Conservation (phyloP, 2,797 vertebrate genomes). For the Distichodus sexfasciatus region DNA sequence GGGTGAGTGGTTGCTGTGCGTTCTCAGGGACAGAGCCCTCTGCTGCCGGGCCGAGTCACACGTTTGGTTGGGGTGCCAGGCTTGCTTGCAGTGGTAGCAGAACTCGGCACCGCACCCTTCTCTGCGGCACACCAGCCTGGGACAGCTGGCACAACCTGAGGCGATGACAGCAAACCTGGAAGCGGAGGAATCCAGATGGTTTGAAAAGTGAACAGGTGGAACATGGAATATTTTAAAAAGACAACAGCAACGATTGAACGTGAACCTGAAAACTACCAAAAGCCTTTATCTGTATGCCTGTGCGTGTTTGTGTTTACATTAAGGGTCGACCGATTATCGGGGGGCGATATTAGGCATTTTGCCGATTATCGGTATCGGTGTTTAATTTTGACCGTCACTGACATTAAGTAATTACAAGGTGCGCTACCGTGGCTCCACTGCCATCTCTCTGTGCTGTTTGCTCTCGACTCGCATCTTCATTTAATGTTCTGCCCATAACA, state of each 20-base stretch:
- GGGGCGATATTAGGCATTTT: no score
- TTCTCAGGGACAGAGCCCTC: constrained; percentile 86
- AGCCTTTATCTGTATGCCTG: not conserved
- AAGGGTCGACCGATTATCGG: no score
- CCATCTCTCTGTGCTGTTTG: no score
- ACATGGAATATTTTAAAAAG: not conserved
- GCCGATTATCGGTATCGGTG: no score
- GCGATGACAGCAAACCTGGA: constrained; percentile 93
- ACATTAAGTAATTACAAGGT: no score
- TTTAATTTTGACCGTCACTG: no score
- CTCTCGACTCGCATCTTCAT: no score
- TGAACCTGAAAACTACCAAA: not conserved
- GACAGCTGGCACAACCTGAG: constrained; percentile 97
- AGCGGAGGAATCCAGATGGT: not conserved
- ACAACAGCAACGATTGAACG: no score
- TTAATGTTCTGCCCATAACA: no score
- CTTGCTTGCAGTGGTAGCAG: constrained; percentile 99
- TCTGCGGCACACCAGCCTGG: constrained; percentile 90
- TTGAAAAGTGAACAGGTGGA: not conserved
- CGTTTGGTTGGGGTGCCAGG: constrained; percentile 98
- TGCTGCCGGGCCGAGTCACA: constrained; percentile 97
- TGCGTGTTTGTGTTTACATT: not conserved
- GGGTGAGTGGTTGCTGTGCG: constrained; percentile 92
- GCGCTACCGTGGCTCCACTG: no score
- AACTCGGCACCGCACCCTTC: constrained; percentile 96